Evolutionary conservation across 92 coral and sea anemone genomes (phyloP).

Genomic region (Desmophyllum pertusum): DNA sequence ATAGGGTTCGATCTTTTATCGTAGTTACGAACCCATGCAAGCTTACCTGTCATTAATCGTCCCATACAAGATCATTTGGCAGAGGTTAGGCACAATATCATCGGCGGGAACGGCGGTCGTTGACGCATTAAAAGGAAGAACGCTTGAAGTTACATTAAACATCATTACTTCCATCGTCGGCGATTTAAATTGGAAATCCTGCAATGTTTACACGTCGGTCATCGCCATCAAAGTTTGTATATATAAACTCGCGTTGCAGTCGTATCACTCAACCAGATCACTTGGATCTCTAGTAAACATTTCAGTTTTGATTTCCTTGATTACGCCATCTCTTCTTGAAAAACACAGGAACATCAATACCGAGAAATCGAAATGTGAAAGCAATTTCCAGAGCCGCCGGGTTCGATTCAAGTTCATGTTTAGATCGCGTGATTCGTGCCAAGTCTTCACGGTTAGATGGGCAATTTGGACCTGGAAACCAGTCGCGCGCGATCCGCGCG

Average conservation of each 20-base stretch:
- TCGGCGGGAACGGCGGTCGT: constrained; percentile 14
- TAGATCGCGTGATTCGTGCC: constrained; percentile 24
- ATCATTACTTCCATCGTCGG: not conserved
- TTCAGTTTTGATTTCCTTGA: not conserved
- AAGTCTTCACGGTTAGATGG: not conserved
- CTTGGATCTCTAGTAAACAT: not conserved
- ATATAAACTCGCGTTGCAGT: not conserved
- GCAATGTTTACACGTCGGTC: not conserved
- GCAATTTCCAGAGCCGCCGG: not conserved
- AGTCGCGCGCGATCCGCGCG: not conserved
- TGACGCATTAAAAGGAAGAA: constrained; percentile 5
- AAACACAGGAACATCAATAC: not conserved
- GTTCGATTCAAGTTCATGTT: constrained; percentile 7
- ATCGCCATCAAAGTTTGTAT: not conserved
- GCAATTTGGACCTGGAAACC: not conserved
- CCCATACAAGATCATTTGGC: constrained; percentile 21
- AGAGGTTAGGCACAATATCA: not conserved
- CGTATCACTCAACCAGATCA: not conserved
- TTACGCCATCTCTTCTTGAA: not conserved
- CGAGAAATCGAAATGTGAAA: not conserved
- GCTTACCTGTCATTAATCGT: constrained; percentile 13
- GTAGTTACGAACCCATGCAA: not conserved
- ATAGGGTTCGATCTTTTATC: not conserved
- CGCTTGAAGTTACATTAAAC: not conserved
- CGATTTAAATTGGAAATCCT: not conserved